phyloP scores from a whole-genome alignment of 2,888 invertebrate species.

The Coleophora flavipennella region DNA sequence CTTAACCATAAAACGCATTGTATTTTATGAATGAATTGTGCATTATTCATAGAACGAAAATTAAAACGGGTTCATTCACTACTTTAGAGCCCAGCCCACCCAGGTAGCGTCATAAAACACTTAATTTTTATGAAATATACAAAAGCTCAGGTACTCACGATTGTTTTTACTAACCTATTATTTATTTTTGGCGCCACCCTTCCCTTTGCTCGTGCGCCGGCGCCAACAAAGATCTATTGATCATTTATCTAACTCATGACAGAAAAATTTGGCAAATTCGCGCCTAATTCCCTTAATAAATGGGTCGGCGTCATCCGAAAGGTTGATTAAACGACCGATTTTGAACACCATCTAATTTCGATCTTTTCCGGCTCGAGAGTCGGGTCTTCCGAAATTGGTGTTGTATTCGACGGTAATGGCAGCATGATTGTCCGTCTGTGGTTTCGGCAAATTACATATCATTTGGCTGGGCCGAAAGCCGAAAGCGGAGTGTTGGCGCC shows the following conservation, averaged over 20 bases:
- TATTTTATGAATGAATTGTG: not conserved
- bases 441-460: constrained; percentile 59
- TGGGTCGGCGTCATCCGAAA: constrained; percentile 24
- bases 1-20: not conserved
- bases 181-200: constrained; percentile 24
- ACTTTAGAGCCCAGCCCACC: constrained; percentile 18
- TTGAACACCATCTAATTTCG: constrained; percentile 23
- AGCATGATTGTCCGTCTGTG: constrained; percentile 39
- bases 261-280: constrained; percentile 36
- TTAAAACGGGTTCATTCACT: no score
- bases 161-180: constrained; percentile 15
- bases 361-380: constrained; percentile 4
- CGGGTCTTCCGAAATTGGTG: constrained; percentile 1
- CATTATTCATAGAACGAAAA: constrained; percentile 14
- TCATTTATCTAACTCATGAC: constrained; percentile 41
- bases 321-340: constrained; percentile 26
- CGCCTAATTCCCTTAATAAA: constrained; percentile 26
- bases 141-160: constrained; percentile 12
- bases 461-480: constrained; percentile 39
- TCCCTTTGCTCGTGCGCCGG: constrained; percentile 9
- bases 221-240: constrained; percentile 23
- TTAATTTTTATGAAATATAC: constrained; percentile 8
- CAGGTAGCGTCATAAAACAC: constrained; percentile 13
- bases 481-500: constrained; percentile 61
- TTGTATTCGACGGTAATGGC: constrained; percentile 29